Base-by-base conservation (phyloP, 2,113 vertebrate genomes). In the Solenodon paradoxus region DNA sequence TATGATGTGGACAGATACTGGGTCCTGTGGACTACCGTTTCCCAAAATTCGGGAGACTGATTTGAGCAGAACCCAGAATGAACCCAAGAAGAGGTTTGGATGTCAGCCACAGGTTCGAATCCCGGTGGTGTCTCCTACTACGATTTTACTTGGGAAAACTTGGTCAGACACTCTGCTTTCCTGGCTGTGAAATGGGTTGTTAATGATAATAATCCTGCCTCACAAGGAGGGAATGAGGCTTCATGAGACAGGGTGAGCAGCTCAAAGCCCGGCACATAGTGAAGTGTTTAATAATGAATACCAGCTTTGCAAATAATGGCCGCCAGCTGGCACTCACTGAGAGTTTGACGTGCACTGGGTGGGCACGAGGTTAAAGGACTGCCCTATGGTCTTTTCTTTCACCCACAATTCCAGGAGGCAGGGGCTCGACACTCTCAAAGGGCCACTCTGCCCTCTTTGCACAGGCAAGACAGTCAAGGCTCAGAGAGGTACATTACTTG, bases 381-480 rank as follows among this genome's bases (percentile, higher is more conserved):
- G 22, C 64, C 7, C 55, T 15, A 1, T 63, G n/a, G 42, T 53
- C 51, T 3, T 32, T 74, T 66, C n/a, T 8, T 22, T 11, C 45
- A 28, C 42, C 3, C 38, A 20, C n/a, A 42, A 24, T 66, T 40
- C 63, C n/a, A 40, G 51, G 35, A 28, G 47, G 30, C n/a, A 9
- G 19, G 0, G 1, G 26, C n/a, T 9, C 26, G 71, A 9, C 10
- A 3, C 0, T 1, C 2, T 40, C 7, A 3, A 0, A 2, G n/a
- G n/a, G 13, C 53, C 59, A 20, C 20, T 49, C 1, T 24, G 19
- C 5, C 11, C 24, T 26, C 8, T 53, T 63, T 75, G 53, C 42
- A 72, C 35, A 22, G 45, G 30, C 35, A 40, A 51, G 71, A 32
- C 84, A 55, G 72, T 0, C 6, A 45, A 93, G 92, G 28, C 3